Base-by-base conservation (phyloP, 2,797 vertebrate genomes). In the Arnoldichthys spilopterus region DNA sequence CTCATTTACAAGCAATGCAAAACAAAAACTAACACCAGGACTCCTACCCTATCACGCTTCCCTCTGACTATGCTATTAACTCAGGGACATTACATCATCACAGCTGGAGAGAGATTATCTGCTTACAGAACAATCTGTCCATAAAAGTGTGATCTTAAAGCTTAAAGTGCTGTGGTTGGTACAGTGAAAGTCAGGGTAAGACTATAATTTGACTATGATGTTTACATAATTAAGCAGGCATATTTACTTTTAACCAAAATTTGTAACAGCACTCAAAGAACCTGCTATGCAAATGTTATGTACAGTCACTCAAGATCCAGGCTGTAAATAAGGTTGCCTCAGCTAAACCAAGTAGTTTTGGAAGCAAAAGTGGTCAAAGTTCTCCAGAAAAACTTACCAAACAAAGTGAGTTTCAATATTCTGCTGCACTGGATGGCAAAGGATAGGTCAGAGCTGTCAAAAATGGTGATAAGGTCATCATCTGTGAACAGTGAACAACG, bases 371-470 rank as follows among this genome's bases (percentile, higher is more conserved):
- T 8, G 6, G 4, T 2, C 53, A 67, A n/a, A 28, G 24, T 43
- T 86, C 96, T 67, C 18, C 5, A 30, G 20, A 28, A 62, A 18
- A 58, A 80, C 78, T 96, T 94, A 99, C 98, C 98, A 93, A 99
- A 99, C 84, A 99, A 93, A 61, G 98, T 99, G 86, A 99, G 92
- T 87, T 99, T 99, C 87, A 99, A 95, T 95, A 99, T 99, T 90
- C 98, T 98, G 94, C 98, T 99, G 93, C 98, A 99, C 0, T 99
- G 98, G 93, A 98, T 99, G 77, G 98, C 98, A 85, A 99, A 99
- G 82, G 97, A 99, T 86, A 99, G 96, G 90, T 99, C 98, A 75
- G 98, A 99, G 89, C 98, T 99, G 94, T 99, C 98, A 86, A 99
- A 99, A 88, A 99, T 99, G 71, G 98, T 99, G 89, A 99, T 97